Base-by-base conservation (phyloP, 2,888 invertebrate species). In the Epistrophella euchroma region DNA sequence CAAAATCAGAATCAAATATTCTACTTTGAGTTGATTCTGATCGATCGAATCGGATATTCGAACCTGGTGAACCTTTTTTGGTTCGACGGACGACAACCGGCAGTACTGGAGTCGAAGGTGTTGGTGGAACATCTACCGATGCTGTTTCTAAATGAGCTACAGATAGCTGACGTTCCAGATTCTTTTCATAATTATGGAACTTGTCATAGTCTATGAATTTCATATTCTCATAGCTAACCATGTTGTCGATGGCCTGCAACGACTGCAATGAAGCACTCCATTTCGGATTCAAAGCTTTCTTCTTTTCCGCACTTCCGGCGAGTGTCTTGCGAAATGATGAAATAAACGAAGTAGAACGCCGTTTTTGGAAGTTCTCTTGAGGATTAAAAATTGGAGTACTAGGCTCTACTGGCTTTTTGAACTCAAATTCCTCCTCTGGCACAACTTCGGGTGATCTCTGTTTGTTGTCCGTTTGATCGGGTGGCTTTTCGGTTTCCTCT, bases 141-240 rank as follows among this genome's bases (percentile, higher is more conserved):
- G 22, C 40, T 7, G 90, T 89, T 79, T 90, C 91, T 15, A 91
- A 87, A 71, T 92, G 92, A 77, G 90, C 87, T 15, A 90, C 86
- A 13, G 91, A 92, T 15, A 92, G 87, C 75, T 90, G 90, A 4
- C 90, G 90, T 68, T 92, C 92, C 62, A 92, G 84, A 52, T 91
- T 91, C 77, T 91, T 91, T 88, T 93, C 92, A 71, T 93, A 93
- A 75, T 92, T 92, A 87, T 94, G 93, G 77, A 94, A 92, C 76
- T 93, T 93, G 88, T 94, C 94, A 87, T 94, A 94, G 89, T 94
- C 93, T 56, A 94, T 93, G 89, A 94, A 94, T 89, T 94, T 94
- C 90, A 94, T 92, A 88, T 94, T 94, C 82, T 93, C 93, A 89
- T 94, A 94, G 90, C 94, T 94, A 85, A 94, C 94, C 92, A 93